Percentiles rank a stretch among this genome's conserved stretches.
These are phyloP conservation scores for Matsumurasca onukii DNA, from an alignment of 1,140 invertebrate species.

Conservation along the genomic window DNA sequence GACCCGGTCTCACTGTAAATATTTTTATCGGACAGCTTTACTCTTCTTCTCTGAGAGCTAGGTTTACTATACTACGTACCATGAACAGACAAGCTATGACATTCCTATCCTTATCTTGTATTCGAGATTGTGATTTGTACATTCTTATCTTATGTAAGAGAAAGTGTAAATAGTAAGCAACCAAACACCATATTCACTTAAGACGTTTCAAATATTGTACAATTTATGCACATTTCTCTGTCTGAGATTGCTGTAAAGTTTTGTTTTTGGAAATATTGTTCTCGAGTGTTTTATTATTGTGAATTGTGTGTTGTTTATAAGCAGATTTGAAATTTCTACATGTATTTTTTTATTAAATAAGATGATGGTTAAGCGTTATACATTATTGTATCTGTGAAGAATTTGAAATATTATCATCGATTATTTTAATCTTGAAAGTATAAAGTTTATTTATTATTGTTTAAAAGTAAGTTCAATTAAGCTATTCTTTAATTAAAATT, in stretches of 20 bases:
- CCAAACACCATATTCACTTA: conserved; percentile 12
- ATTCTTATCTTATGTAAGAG: conserved; percentile 6
- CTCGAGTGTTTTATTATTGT: neutral
- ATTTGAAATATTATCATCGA: no score
- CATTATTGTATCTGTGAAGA: no score
- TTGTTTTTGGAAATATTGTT: neutral
- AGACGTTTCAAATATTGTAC: neutral
- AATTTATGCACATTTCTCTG: neutral
- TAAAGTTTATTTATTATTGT: no score
- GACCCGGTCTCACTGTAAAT: neutral
- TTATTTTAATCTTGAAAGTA: no score
- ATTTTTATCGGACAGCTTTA: neutral
- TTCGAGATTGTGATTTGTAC: conserved; percentile 6
- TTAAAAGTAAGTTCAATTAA: no score
- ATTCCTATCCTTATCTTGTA: conserved; percentile 13
- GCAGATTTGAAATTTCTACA: neutral
- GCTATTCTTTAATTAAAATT: no score
- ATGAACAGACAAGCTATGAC: neutral
- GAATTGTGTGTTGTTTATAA: neutral
- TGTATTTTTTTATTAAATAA: neutral
- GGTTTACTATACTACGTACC: conserved; percentile 7
- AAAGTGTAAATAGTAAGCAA: neutral
- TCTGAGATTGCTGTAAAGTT: neutral
- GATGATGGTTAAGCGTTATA: neutral
- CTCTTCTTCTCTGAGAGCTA: neutral